A percentile compares a stretch with the other conserved stretches of the same genome.
Evolutionary conservation across 2,113 vertebrate species (phyloP).

Genomic region (Pholis gunnellus): DNA sequence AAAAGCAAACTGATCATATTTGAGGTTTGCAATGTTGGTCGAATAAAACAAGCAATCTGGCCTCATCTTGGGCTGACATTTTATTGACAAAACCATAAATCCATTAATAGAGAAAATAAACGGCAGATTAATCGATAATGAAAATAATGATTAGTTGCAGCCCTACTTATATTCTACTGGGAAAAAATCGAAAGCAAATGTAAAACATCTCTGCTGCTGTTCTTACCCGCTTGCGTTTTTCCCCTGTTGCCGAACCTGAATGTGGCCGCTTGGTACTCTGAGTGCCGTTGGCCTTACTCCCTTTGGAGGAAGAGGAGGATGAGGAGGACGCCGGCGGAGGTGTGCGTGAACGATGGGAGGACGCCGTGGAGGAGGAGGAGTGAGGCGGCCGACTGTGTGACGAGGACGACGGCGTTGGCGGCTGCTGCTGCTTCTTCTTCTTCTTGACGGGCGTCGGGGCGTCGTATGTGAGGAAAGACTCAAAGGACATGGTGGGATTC

Average conservation of each 20-base stretch:
- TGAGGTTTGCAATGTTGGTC: background rate
- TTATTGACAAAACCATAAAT: background rate
- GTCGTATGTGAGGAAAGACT: conserved; percentile 97
- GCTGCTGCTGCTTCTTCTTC: conserved; percentile 87
- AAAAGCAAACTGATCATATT: background rate
- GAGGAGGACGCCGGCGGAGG: conserved; percentile 39
- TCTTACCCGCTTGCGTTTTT: conserved; percentile 80
- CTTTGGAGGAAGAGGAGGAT: conserved; percentile 75
- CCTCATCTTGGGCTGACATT: background rate
- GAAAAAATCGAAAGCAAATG: background rate
- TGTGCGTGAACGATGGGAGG: conserved; percentile 52
- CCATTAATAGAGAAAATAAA: background rate
- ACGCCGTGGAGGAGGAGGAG: conserved; percentile 56
- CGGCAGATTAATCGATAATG: background rate
- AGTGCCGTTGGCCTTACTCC: conserved; percentile 76
- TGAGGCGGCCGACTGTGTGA: conserved; percentile 67
- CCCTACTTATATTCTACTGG: background rate
- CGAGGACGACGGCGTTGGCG: conserved; percentile 31
- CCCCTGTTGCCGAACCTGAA: conserved; percentile 60
- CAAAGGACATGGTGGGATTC: conserved; percentile 95
- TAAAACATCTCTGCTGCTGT: background rate
- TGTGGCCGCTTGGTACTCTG: conserved; percentile 72
- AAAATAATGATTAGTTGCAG: background rate
- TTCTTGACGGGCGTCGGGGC: conserved; percentile 92
- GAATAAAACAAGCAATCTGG: background rate